Conservation (phyloP, 1,140 invertebrate genomes). For the Metopolophium dirhodum region DNA sequence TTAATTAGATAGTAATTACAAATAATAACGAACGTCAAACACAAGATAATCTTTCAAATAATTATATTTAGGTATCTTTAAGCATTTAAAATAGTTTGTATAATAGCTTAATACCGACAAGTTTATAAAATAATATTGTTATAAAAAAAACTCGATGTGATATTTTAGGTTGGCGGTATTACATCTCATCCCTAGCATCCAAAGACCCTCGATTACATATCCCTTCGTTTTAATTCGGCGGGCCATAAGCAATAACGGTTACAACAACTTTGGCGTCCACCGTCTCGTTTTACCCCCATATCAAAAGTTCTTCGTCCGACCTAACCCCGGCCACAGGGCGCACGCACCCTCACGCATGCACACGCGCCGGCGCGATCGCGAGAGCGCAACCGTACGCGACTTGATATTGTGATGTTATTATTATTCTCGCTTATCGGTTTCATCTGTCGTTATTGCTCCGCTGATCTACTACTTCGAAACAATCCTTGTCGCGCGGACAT, state of each 20-base stretch:
- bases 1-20: no score
- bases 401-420: conserved; percentile 2
- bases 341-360: background rate
- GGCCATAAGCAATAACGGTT: background rate
- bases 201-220: background rate
- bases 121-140: background rate
- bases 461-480: background rate
- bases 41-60: background rate
- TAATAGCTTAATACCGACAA: background rate
- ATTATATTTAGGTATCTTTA: background rate
- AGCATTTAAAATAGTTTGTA: background rate
- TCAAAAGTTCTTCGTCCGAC: background rate
- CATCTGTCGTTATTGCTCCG: background rate
- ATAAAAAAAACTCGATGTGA: background rate
- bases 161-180: background rate
- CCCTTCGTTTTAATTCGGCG: background rate
- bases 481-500: background rate
- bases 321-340: no score
- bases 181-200: background rate
- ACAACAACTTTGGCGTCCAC: background rate
- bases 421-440: conserved; percentile 1
- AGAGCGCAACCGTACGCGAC: background rate
- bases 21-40: no score
- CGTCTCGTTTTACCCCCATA: background rate
- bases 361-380: background rate